Percentiles rank a stretch among this genome's conserved stretches.
Conservation (phyloP, 2,797 vertebrate species). For the Sebastes matsubarae region DNA sequence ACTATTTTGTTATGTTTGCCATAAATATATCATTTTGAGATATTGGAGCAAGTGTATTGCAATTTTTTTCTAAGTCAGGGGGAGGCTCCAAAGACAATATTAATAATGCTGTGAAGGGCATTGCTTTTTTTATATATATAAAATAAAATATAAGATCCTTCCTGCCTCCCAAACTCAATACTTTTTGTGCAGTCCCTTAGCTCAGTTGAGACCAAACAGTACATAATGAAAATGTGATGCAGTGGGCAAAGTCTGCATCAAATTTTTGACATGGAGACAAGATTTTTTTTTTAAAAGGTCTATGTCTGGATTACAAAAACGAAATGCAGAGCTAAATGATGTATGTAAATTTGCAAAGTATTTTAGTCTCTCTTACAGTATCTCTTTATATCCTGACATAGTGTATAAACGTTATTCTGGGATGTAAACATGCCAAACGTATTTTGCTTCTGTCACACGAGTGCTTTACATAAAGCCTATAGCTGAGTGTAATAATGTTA, state of each 20-base stretch:
- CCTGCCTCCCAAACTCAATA: background rate
- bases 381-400: background rate
- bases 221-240: background rate
- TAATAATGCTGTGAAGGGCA: background rate
- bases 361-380: background rate
- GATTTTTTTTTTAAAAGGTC: background rate
- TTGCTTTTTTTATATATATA: background rate
- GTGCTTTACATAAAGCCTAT: background rate
- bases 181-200: background rate
- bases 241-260: background rate
- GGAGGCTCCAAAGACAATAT: background rate
- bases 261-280: background rate
- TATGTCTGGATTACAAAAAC: background rate
- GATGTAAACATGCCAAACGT: background rate
- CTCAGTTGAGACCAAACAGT: background rate
- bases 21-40: background rate
- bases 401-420: background rate
- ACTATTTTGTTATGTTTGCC: background rate
- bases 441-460: conserved; percentile 5
- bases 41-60: background rate
- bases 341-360: background rate
- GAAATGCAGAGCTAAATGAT: background rate
- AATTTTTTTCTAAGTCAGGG: background rate
- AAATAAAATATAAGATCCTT: background rate
- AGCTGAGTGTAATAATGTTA: conserved; percentile 36